phyloP scores from a whole-genome alignment of 2,888 invertebrate species.

The Sphinx pinastri region DNA sequence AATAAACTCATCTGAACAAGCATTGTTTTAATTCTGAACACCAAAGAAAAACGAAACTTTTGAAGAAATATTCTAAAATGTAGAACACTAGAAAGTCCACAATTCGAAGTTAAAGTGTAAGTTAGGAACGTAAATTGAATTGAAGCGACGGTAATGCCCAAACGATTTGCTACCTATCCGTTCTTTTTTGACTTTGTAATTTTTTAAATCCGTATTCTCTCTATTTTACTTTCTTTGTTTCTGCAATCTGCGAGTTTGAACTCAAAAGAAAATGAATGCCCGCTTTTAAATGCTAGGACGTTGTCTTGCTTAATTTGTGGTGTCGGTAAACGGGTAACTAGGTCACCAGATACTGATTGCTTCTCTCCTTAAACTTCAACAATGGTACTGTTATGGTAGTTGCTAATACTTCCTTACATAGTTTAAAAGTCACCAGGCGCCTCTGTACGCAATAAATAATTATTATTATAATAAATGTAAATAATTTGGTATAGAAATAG shows the following conservation, averaged over 20 bases:
- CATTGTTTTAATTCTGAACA: too few relatives aligned
- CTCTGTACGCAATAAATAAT: too few relatives aligned
- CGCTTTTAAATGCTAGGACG: background rate
- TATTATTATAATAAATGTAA: too few relatives aligned
- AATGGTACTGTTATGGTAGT: too few relatives aligned
- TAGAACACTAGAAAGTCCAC: background rate
- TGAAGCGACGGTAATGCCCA: slow-evolving; percentile 12
- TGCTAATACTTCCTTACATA: too few relatives aligned
- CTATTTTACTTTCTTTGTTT: slow-evolving; percentile 17
- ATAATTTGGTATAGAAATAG: too few relatives aligned
- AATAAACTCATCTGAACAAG: too few relatives aligned
- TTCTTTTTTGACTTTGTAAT: slow-evolving; percentile 18
- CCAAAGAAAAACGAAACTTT: background rate
- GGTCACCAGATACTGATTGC: too few relatives aligned
- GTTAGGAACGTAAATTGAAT: slow-evolving; percentile 10
- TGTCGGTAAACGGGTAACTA: background rate
- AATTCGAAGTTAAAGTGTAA: background rate
- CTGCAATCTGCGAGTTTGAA: slow-evolving; percentile 14
- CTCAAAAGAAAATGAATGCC: background rate
- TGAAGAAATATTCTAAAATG: background rate
- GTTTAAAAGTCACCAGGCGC: too few relatives aligned
- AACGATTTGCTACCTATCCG: slow-evolving; percentile 7
- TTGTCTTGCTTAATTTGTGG: background rate
- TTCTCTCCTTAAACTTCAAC: too few relatives aligned
- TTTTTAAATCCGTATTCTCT: slow-evolving; percentile 6